phyloP scores from a whole-genome alignment of 2,113 vertebrate species.

The Clinocottus analis region DNA sequence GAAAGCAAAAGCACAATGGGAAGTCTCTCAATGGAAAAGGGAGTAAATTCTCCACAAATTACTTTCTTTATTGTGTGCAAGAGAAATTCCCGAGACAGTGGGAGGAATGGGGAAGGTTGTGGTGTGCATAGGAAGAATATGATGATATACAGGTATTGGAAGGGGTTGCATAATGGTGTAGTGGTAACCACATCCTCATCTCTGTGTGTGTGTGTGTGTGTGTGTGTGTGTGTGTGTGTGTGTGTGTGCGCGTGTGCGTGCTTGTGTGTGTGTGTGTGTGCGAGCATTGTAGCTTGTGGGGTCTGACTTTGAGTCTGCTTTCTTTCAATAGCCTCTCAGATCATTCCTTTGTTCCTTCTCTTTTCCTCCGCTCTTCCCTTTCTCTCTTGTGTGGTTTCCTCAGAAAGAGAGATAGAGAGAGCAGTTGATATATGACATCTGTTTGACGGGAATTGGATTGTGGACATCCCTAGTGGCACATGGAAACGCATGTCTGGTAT shows the following conservation, averaged over 20 bases:
- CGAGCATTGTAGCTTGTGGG: constrained; percentile 41
- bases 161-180: constrained; percentile 38
- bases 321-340: constrained; percentile 58
- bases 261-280: constrained; percentile 22
- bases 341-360: constrained; percentile 72
- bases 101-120: background rate
- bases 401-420: constrained; percentile 63
- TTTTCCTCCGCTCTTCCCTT: constrained; percentile 33
- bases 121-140: background rate
- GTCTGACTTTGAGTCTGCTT: constrained; percentile 63
- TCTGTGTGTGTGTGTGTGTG: too few species aligned
- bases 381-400: constrained; percentile 62
- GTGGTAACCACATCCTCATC: constrained; percentile 45
- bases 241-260: background rate
- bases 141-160: constrained; percentile 19
- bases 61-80: constrained; percentile 56
- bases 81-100: constrained; percentile 26
- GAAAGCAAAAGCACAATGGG: constrained; percentile 57
- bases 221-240: too few species aligned
- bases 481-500: constrained; percentile 71
- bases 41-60: constrained; percentile 61
- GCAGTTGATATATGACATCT: constrained; percentile 83
- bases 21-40: constrained; percentile 59
- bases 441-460: constrained; percentile 79
- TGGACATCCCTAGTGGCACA: constrained; percentile 75